Conservation (phyloP, 2,888 invertebrate species). For the Heliconius sara region DNA sequence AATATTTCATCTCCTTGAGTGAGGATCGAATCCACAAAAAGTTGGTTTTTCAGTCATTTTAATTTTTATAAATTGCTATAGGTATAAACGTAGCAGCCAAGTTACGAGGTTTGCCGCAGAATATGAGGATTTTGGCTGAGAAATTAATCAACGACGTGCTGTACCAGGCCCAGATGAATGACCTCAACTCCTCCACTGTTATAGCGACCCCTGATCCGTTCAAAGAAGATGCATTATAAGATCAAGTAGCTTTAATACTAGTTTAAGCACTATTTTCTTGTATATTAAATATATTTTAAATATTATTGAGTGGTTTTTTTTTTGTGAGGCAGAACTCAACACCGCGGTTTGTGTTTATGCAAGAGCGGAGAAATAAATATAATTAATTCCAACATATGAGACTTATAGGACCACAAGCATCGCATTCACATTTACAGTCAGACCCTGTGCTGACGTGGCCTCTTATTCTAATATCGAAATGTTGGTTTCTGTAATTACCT, state of each 20-base stretch:
- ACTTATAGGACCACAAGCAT: too few species aligned
- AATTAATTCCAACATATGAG: too few species aligned
- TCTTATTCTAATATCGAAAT: too few species aligned
- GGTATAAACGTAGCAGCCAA: conserved; percentile 79
- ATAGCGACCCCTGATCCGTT: conserved; percentile 58
- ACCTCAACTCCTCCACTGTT: conserved; percentile 61
- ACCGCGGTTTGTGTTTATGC: too few species aligned
- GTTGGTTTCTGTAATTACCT: too few species aligned
- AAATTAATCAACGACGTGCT: conserved; percentile 76
- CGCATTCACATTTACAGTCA: too few species aligned
- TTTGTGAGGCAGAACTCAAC: too few species aligned
- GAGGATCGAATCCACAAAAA: too few species aligned
- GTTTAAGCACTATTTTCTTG: background rate
- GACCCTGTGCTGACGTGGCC: too few species aligned
- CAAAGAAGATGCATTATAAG: conserved; percentile 43
- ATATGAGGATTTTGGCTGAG: conserved; percentile 73
- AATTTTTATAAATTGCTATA: conserved; percentile 46
- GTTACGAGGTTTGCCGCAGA: conserved; percentile 67
- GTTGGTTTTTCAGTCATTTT: too few species aligned
- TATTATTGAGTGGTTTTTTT: background rate
- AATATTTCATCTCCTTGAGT: too few species aligned
- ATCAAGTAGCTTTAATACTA: background rate
- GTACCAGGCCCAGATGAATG: conserved; percentile 73
- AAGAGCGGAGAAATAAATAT: too few species aligned
- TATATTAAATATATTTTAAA: background rate